Conservation (phyloP, 2,888 invertebrate genomes). For the Cephalotes varians region DNA sequence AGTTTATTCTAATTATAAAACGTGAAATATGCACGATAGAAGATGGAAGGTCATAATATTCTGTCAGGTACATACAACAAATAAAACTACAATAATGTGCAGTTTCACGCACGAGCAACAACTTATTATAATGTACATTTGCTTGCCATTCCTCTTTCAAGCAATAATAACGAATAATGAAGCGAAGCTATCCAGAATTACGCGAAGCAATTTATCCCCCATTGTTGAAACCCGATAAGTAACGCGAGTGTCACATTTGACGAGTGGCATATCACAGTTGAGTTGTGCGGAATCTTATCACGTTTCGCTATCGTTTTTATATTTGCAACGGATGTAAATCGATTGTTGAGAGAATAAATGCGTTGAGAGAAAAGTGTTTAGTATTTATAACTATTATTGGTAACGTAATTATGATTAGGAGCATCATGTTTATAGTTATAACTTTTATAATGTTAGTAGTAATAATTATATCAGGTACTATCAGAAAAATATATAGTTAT, state of each 20-base stretch:
- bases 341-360: no score
- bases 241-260: not conserved
- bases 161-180: not conserved
- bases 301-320: not conserved
- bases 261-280: not conserved
- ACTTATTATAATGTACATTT: not conserved
- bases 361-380: no score
- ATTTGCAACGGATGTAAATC: not conserved
- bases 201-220: not conserved
- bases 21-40: not conserved
- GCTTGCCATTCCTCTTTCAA: not conserved
- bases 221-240: not conserved
- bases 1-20: not conserved
- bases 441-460: no score
- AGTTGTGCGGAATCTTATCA: not conserved
- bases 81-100: not conserved
- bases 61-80: not conserved
- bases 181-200: not conserved
- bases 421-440: no score
- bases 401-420: no score
- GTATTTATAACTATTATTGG: no score
- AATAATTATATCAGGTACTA: no score
- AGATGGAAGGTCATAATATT: not conserved
- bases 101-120: not conserved
- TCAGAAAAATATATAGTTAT: no score